A percentile compares a stretch with the other conserved stretches of the same genome.
These are phyloP conservation scores for Limonius californicus DNA, from an alignment of 1,140 invertebrate genomes.

Conservation along the genomic window DNA sequence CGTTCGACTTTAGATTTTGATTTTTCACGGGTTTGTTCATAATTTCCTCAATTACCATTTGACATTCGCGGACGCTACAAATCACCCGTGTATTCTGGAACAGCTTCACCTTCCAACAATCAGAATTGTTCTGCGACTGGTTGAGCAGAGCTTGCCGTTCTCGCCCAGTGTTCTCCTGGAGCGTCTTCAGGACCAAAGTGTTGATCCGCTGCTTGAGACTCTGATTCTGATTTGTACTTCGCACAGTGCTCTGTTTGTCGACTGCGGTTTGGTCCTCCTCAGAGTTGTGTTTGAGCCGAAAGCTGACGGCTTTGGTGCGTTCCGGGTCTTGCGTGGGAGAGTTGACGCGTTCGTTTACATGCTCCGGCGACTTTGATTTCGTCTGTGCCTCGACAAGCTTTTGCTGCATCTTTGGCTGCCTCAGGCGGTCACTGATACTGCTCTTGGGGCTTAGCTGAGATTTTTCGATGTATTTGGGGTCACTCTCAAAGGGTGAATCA, in stretches of 20 bases:
- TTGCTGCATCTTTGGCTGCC: conserved; percentile 42
- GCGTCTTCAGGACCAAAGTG: conserved; percentile 79
- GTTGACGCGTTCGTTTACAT: conserved; percentile 16
- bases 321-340: conserved; percentile 18
- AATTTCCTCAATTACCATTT: conserved; percentile 73
- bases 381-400: conserved; percentile 30
- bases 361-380: conserved; percentile 35
- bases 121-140: conserved; percentile 54
- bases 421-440: conserved; percentile 43
- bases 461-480: conserved; percentile 16
- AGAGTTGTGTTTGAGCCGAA: conserved; percentile 10
- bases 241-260: background rate
- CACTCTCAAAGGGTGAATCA: conserved; percentile 9
- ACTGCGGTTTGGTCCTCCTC: background rate
- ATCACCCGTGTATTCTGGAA: conserved; percentile 76
- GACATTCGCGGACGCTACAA: conserved; percentile 70
- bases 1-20: background rate
- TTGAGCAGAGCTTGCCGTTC: conserved; percentile 61
- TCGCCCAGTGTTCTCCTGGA: conserved; percentile 85
- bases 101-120: conserved; percentile 76
- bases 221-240: conserved; percentile 53
- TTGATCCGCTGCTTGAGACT: conserved; percentile 83
- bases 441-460: conserved; percentile 17
- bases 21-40: conserved; percentile 42
- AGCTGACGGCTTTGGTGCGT: conserved; percentile 25